These are phyloP conservation scores for Saturnia pavonia DNA, from an alignment of 2,888 invertebrate genomes.

Conservation along the genomic window DNA sequence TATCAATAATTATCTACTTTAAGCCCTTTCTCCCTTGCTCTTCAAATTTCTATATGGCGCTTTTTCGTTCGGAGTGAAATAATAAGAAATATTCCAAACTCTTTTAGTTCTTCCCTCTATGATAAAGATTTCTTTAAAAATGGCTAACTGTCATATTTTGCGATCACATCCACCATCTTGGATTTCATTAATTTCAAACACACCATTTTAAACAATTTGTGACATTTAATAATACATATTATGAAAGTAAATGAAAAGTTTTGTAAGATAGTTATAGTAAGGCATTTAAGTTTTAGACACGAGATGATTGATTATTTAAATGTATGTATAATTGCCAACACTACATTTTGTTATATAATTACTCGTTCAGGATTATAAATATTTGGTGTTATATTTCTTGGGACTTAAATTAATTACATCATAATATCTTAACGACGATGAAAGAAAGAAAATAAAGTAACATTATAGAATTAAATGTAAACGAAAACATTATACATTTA, in stretches of 20 bases:
- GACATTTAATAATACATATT: conserved; percentile 26
- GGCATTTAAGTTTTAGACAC: conserved; percentile 30
- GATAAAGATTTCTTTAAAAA: not conserved
- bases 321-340: conserved; percentile 25
- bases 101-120: no score
- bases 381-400: conserved; percentile 42
- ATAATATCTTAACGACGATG: conserved; percentile 39
- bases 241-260: conserved; percentile 22
- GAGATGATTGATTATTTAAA: conserved; percentile 17
- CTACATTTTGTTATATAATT: conserved; percentile 25
- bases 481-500: conserved; percentile 36
- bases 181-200: conserved; percentile 17
- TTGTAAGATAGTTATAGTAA: conserved; percentile 28
- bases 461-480: conserved; percentile 10
- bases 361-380: conserved; percentile 29
- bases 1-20: not conserved
- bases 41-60: no score
- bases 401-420: conserved; percentile 66
- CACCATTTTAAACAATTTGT: conserved; percentile 30
- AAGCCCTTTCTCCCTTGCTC: no score
- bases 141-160: not conserved
- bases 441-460: not conserved
- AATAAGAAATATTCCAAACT: no score
- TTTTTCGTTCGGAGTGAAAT: no score
- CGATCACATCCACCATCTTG: not conserved